Base-by-base conservation (phyloP, 2,113 vertebrate genomes). In the Limanda limanda region DNA sequence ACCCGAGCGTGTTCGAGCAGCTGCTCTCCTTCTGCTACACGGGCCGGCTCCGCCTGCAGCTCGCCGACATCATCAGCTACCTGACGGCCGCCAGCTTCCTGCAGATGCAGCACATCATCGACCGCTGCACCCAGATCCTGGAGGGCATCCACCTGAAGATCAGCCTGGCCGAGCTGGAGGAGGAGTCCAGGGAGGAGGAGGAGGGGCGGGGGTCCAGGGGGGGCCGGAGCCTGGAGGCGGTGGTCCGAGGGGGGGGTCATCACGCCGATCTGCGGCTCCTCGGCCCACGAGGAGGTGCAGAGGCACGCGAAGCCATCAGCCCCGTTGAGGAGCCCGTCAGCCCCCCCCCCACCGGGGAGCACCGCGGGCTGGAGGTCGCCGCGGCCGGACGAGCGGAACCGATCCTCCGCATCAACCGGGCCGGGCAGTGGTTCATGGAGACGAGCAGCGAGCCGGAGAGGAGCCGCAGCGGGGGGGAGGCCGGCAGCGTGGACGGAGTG, bases 91-190 rank as follows among this genome's bases (percentile, higher is more conserved):
- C 98, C 88, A 99, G 97, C 78, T 99, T 99, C 93, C 93, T 99
- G 86, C 98, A 99, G 92, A 99, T 99, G 97, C 98, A 99, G 91
- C 97, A 98, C 89, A 97, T 99, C 75, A 99, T 99, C 76, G 98
- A 99, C 93, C 97, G 97, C 76, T 99, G 98, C 91, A 99, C 98
- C 0, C 97, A 98, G 94, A 98, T 99, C 88, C 95, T 99, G 1
- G 98, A 99, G 91, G 96, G 97, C 3, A 99, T 99, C 85, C 98
- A 99, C 80, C 96, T 99, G 88, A 98, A 99, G 93, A 99, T 99
- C 48, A 97, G 95, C 0, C 90, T 98, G 88, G 94, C 96, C 0
- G 96, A 98, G 27, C 93, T 97, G 42, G 97, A 97, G 37, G 95
- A 94, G 0, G 96, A 96, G 71, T 68, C 96, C 70, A 90, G 92